Conservation (phyloP, 2,888 invertebrate species). For the Catocala fraxini region DNA sequence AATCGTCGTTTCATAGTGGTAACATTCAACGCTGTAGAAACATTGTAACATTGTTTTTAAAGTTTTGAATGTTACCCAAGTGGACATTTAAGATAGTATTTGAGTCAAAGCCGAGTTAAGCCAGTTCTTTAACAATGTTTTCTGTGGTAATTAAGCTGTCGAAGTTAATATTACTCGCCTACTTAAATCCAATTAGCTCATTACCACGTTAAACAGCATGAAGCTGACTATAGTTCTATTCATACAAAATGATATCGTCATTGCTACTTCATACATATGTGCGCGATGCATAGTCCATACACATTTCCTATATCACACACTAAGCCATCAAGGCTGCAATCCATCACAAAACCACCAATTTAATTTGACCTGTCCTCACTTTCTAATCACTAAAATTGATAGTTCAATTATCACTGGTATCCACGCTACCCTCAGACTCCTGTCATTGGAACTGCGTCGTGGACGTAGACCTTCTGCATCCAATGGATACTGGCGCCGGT, state of each 20-base stretch:
- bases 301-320: conserved; percentile 31
- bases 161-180: no score
- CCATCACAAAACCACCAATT: conserved; percentile 36
- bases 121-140: conserved; percentile 11
- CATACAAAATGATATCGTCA: conserved; percentile 26
- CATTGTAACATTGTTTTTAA: neutral
- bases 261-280: conserved; percentile 39
- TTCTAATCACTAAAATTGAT: conserved; percentile 33
- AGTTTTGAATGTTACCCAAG: conserved; percentile 18
- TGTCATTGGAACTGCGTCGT: conserved; percentile 83
- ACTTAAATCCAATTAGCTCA: no score
- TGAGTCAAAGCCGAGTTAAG: conserved; percentile 35
- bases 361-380: conserved; percentile 28
- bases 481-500: conserved; percentile 80
- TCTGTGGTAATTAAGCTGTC: neutral
- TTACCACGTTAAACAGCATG: neutral
- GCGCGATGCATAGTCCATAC: conserved; percentile 17
- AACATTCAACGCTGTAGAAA: conserved; percentile 12
- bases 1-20: conserved; percentile 17
- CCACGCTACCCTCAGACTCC: conserved; percentile 57
- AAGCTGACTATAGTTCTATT: conserved; percentile 31
- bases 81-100: conserved; percentile 12
- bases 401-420: conserved; percentile 46
- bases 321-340: conserved; percentile 35
- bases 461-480: conserved; percentile 80